These are phyloP conservation scores for Mus caroli DNA, from an alignment of 2,797 vertebrate genomes.

Conservation along the genomic window DNA sequence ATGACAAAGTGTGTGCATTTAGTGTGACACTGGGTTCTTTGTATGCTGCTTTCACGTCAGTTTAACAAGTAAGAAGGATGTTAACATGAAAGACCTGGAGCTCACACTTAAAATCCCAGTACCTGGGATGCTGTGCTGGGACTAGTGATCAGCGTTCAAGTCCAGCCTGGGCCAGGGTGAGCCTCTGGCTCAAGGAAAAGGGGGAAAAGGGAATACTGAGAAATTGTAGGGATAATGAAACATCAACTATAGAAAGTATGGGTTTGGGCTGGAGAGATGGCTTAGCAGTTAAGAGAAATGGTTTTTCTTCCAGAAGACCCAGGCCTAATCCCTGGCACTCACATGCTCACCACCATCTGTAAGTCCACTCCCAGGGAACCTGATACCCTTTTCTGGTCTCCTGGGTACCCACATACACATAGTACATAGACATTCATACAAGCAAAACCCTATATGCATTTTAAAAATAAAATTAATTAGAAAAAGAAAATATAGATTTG, in stretches of 20 bases:
- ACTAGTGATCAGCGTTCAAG: neutral
- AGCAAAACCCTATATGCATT: neutral
- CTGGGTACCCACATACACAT: neutral
- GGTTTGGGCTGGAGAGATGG: neutral
- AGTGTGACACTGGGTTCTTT: neutral
- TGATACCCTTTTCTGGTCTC: neutral
- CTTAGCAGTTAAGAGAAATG: neutral
- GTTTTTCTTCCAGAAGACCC: neutral
- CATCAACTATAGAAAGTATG: neutral
- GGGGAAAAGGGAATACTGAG: constrained; percentile 8
- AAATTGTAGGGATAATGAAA: constrained; percentile 20
- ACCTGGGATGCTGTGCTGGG: neutral
- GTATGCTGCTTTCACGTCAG: constrained; percentile 25
- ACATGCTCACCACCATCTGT: neutral
- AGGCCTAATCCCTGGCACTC: neutral
- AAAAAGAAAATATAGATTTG: neutral
- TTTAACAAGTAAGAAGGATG: constrained; percentile 37
- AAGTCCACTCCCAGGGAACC: neutral
- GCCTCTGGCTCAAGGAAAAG: neutral
- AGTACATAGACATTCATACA: neutral
- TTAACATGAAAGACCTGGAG: neutral
- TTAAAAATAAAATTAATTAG: neutral
- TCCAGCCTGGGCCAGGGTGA: neutral
- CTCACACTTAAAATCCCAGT: neutral
- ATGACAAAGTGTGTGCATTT: neutral